Conservation (phyloP, 2,113 vertebrate species). For the Paradisaea rubra region DNA sequence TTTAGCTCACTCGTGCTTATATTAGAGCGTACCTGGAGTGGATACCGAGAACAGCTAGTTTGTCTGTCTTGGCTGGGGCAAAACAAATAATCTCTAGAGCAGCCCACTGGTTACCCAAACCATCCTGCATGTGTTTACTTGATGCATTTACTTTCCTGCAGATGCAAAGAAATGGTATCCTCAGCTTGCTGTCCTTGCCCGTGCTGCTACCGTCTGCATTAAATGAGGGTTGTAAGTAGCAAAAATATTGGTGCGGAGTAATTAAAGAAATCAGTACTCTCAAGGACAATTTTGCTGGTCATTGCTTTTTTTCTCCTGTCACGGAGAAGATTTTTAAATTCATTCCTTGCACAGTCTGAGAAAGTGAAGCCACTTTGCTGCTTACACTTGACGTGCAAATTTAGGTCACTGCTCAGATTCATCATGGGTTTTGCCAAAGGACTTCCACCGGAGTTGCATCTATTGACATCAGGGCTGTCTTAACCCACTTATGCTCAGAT, state of each 20-base stretch:
- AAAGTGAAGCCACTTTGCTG: not conserved
- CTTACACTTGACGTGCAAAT: not conserved
- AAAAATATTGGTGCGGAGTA: not conserved
- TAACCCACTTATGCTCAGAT: not conserved
- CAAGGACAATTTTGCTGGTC: not conserved
- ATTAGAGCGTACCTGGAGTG: not conserved
- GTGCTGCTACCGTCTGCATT: not conserved
- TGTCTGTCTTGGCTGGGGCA: not conserved
- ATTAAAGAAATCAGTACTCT: not conserved
- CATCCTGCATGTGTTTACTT: not conserved
- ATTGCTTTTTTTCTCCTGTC: not conserved
- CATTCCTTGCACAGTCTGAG: not conserved
- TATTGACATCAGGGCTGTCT: not conserved
- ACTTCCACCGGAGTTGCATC: not conserved
- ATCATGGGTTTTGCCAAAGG: not conserved
- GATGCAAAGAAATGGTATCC: not conserved
- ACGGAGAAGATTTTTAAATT: not conserved
- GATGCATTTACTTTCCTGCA: not conserved
- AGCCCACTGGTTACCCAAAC: not conserved
- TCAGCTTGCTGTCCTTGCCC: not conserved
- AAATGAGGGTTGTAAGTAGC: not conserved
- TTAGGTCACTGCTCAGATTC: not conserved
- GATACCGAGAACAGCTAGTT: not conserved
- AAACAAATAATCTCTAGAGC: not conserved
- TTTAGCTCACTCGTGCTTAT: conserved; percentile 34